Evolutionary conservation across 1,140 invertebrate species (phyloP).

Genomic region (Atopsyche davidsoni): DNA sequence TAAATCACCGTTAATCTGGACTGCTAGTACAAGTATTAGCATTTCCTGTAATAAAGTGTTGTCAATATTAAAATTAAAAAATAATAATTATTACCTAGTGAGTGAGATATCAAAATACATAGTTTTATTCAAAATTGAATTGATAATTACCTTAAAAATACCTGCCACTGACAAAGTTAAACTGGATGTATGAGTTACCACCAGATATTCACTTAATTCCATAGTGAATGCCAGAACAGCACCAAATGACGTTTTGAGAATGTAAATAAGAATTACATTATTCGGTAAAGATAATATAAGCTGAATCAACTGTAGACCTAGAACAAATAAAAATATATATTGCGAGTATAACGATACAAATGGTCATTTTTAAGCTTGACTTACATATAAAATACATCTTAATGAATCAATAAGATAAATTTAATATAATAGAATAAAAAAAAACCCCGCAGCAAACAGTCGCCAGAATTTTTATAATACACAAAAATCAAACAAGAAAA

Average conservation of each 20-base stretch:
- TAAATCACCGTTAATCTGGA: conserved; percentile 77
- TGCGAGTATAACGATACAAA: too few species aligned
- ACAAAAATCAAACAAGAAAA: too few species aligned
- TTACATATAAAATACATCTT: too few species aligned
- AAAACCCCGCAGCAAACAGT: too few species aligned
- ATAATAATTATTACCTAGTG: not conserved
- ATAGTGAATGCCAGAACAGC: conserved; percentile 89
- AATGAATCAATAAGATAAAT: too few species aligned
- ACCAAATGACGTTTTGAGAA: conserved; percentile 57
- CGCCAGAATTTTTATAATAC: too few species aligned
- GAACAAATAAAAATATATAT: conserved; percentile 11
- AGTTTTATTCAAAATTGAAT: conserved; percentile 10
- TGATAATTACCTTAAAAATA: conserved; percentile 82
- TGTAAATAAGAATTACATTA: conserved; percentile 34
- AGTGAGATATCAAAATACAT: conserved; percentile 10
- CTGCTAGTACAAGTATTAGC: conserved; percentile 78
- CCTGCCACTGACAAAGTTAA: conserved; percentile 92
- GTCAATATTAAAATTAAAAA: too few species aligned
- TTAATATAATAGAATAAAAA: too few species aligned
- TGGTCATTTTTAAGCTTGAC: too few species aligned
- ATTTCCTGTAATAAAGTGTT: conserved; percentile 69
- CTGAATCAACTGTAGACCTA: conserved; percentile 34
- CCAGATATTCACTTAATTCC: conserved; percentile 91
- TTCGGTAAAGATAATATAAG: conserved; percentile 30
- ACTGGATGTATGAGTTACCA: conserved; percentile 93